phyloP scores from a whole-genome alignment of 2,113 vertebrate species.

The Megaceryle maxima region DNA sequence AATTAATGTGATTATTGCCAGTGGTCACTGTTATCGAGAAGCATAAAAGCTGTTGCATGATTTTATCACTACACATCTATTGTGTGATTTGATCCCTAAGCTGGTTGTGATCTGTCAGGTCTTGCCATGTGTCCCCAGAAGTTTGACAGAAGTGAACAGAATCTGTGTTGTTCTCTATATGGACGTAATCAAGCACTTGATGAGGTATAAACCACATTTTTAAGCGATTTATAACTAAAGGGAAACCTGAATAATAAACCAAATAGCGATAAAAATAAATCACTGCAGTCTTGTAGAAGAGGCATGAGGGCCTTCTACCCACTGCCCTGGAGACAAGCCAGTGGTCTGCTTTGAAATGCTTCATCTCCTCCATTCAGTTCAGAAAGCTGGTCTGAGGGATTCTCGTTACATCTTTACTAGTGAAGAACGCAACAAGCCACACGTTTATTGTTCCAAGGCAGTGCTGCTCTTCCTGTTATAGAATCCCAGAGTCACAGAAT shows the following conservation, averaged over 20 bases:
- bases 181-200: rapidly evolving
- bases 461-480: no score
- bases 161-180: rapidly evolving
- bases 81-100: neutral
- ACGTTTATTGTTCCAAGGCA: no score
- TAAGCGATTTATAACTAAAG: neutral
- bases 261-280: no score
- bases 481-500: no score
- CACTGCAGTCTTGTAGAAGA: no score
- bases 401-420: rapidly evolving
- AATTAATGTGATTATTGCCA: neutral
- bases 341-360: rapidly evolving
- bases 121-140: neutral
- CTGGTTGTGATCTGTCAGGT: rapidly evolving
- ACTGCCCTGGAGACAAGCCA: neutral
- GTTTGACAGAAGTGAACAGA: neutral
- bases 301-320: no score
- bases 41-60: neutral
- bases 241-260: neutral
- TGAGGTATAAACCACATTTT: rapidly evolving
- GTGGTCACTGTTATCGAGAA: neutral
- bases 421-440: neutral
- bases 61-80: neutral
- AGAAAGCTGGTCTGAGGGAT: rapidly evolving
- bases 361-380: rapidly evolving